Conservation (phyloP, 2,113 vertebrate genomes). For the Excalfactoria chinensis region DNA sequence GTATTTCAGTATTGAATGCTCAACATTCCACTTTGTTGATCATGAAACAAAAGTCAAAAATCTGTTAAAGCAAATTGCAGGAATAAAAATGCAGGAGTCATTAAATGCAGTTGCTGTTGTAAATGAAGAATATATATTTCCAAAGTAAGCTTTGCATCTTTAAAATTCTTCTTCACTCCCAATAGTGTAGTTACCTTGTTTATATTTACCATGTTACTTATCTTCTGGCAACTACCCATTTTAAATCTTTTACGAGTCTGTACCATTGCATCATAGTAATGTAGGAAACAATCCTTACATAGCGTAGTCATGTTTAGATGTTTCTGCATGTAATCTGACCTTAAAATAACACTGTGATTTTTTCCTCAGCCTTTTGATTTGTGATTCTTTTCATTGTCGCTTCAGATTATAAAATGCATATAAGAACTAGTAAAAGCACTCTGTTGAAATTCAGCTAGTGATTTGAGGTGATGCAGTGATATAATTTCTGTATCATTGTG, state of each 20-base stretch:
- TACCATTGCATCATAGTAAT: neutral
- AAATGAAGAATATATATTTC: neutral
- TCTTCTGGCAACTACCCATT: neutral
- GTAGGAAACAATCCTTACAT: neutral
- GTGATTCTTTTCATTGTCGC: neutral
- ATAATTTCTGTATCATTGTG: neutral
- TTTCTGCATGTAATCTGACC: neutral
- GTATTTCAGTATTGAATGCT: neutral
- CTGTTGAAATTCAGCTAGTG: neutral
- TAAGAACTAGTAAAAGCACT: neutral
- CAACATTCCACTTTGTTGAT: neutral
- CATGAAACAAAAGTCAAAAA: neutral
- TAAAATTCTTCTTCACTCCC: neutral
- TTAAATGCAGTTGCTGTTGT: neutral
- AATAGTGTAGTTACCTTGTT: neutral
- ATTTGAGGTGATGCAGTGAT: neutral
- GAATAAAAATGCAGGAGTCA: neutral
- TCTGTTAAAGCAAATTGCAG: neutral
- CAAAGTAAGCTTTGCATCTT: neutral
- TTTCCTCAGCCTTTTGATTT: neutral
- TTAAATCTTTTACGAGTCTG: neutral
- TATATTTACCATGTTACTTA: neutral
- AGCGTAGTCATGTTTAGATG: neutral
- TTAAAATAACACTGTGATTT: neutral
- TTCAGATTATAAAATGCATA: neutral